phyloP scores from a whole-genome alignment of 2,113 vertebrate species.

The Pandion haliaetus region DNA sequence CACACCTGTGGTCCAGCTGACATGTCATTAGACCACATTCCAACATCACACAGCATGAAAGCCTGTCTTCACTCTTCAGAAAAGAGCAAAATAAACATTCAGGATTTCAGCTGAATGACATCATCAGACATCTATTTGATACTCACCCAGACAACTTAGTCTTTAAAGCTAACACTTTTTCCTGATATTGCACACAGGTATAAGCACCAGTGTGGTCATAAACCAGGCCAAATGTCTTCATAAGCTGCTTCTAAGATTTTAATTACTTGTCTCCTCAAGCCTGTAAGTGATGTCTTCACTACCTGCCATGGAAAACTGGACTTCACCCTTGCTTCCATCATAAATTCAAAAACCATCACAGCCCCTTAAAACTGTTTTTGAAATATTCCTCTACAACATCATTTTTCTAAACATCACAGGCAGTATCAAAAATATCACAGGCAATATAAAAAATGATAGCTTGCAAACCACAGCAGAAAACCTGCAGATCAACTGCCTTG shows the following conservation, averaged over 20 bases:
- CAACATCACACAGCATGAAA: neutral
- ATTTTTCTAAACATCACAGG: neutral
- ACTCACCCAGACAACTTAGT: neutral
- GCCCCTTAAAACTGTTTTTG: neutral
- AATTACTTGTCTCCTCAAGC: neutral
- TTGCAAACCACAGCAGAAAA: slow-evolving; percentile 10
- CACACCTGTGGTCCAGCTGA: neutral
- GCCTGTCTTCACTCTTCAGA: neutral
- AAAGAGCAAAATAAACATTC: neutral
- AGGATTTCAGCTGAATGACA: neutral
- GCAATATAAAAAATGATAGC: neutral
- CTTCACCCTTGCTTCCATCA: neutral
- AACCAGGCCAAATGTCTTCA: neutral
- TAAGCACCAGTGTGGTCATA: neutral
- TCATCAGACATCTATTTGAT: neutral
- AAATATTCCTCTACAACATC: neutral
- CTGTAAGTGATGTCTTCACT: neutral
- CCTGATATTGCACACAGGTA: neutral
- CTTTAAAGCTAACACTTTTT: neutral
- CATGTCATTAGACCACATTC: neutral
- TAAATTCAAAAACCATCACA: neutral
- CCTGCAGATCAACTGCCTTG: neutral
- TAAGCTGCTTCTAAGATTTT: neutral
- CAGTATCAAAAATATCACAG: neutral
- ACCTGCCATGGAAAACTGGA: neutral